phyloP scores from a whole-genome alignment of 1,140 invertebrate species.

The Zaprionus camerounensis region DNA sequence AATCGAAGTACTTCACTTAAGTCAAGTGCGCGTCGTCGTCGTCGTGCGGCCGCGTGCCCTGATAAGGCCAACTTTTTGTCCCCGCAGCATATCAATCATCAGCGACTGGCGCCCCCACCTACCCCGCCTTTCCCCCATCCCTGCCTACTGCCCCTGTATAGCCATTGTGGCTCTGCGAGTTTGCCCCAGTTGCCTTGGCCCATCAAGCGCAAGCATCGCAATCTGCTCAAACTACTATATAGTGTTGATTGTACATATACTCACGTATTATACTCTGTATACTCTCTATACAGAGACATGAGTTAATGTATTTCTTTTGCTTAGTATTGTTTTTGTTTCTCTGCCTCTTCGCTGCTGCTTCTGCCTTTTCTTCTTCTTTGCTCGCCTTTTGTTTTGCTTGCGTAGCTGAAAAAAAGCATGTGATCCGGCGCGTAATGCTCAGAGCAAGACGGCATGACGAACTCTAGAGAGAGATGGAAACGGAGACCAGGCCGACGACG shows the following conservation, averaged over 20 bases:
- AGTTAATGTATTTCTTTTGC: conserved; percentile 41
- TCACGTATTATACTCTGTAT: not conserved
- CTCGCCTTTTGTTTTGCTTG: conserved; percentile 79
- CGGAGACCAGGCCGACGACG: not conserved
- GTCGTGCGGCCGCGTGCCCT: conserved; percentile 19
- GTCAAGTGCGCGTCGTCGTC: conserved; percentile 34
- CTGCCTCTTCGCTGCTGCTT: conserved; percentile 26
- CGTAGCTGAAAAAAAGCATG: conserved; percentile 81
- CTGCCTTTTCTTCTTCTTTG: conserved; percentile 25
- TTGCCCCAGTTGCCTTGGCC: conserved; percentile 45
- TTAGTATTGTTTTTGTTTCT: conserved; percentile 68
- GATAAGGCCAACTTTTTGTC: conserved; percentile 43
- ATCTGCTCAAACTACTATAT: conserved; percentile 40
- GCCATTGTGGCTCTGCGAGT: not conserved
- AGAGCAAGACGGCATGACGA: conserved; percentile 26
- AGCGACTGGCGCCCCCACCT: not conserved
- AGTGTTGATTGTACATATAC: conserved; percentile 12
- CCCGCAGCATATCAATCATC: conserved; percentile 68
- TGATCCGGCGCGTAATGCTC: conserved; percentile 68
- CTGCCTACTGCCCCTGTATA: not conserved
- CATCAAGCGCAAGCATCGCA: conserved; percentile 31
- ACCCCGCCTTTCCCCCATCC: not conserved
- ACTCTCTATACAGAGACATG: conserved; percentile 27
- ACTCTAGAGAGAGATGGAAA: not conserved
- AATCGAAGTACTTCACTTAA: conserved; percentile 62